Percentiles rank a stretch among this genome's conserved stretches.
Conservation (phyloP, 2,113 vertebrate species). For the Hippopotamus amphibius region DNA sequence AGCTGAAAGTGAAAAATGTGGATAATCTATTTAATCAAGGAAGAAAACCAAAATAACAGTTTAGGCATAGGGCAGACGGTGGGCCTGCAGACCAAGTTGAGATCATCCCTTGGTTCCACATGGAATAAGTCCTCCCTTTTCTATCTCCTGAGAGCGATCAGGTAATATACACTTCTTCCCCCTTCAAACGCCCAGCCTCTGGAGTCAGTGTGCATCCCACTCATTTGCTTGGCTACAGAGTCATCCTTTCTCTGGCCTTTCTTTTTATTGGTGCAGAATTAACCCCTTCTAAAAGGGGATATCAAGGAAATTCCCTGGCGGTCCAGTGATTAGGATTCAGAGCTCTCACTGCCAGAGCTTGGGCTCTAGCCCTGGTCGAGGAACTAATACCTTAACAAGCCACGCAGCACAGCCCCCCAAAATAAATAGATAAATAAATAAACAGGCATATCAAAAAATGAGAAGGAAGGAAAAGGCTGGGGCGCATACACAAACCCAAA, state of each 20-base stretch:
- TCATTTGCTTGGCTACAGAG: neutral
- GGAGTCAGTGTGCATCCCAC: neutral
- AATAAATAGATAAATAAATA: neutral
- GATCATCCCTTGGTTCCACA: neutral
- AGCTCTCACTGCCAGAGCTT: neutral
- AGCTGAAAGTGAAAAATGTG: neutral
- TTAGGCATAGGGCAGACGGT: neutral
- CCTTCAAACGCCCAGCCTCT: neutral
- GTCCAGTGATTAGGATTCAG: neutral
- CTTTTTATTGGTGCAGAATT: conserved; percentile 8
- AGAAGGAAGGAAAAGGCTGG: neutral
- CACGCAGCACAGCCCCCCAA: neutral
- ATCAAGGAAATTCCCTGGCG: neutral
- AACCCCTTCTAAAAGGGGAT: neutral
- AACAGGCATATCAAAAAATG: neutral
- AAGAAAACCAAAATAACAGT: neutral
- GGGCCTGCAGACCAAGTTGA: neutral
- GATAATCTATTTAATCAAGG: neutral
- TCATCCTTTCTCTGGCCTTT: neutral
- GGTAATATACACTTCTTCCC: neutral
- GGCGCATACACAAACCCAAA: neutral
- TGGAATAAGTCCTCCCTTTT: neutral
- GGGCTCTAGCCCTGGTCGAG: neutral
- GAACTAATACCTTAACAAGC: neutral
- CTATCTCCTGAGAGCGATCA: neutral